phyloP scores from a whole-genome alignment of 64 coral and sea anemone genomes.

The Actinia equina region DNA sequence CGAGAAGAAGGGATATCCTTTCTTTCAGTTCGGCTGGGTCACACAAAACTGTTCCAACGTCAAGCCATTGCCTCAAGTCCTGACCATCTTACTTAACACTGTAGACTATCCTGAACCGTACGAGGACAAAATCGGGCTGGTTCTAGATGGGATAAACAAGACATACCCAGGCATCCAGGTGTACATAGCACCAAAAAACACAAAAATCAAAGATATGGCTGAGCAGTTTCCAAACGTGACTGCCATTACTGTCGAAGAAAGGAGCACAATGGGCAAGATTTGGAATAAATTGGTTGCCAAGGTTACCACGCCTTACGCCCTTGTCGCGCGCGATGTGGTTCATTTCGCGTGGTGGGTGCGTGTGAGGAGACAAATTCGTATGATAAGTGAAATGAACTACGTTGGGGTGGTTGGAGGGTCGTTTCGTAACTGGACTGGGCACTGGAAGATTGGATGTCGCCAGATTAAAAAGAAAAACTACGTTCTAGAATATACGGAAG shows the following conservation, averaged over 20 bases:
- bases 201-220: neutral
- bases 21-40: slow-evolving; percentile 18
- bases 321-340: slow-evolving; percentile 26
- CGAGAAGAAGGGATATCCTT: slow-evolving; percentile 32
- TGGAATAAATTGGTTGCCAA: slow-evolving; percentile 32
- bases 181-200: slow-evolving; percentile 19
- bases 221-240: slow-evolving; percentile 7
- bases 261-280: slow-evolving; percentile 8
- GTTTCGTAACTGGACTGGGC: slow-evolving; percentile 57
- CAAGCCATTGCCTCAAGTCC: neutral
- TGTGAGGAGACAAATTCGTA: slow-evolving; percentile 23
- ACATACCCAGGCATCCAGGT: slow-evolving; percentile 17
- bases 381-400: slow-evolving; percentile 22
- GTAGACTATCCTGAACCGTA: slow-evolving; percentile 20
- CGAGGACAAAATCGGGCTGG: neutral
- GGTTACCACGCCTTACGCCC: slow-evolving; percentile 26
- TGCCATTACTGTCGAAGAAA: neutral
- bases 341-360: slow-evolving; percentile 34
- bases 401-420: slow-evolving; percentile 40
- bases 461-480: slow-evolving; percentile 36
- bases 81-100: slow-evolving; percentile 13
- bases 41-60: slow-evolving; percentile 20
- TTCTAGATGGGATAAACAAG: neutral
- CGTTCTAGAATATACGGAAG: slow-evolving; percentile 44
- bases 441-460: slow-evolving; percentile 50